Conservation (phyloP, 2,797 vertebrate genomes). For the Lindbergichthys nudifrons region DNA sequence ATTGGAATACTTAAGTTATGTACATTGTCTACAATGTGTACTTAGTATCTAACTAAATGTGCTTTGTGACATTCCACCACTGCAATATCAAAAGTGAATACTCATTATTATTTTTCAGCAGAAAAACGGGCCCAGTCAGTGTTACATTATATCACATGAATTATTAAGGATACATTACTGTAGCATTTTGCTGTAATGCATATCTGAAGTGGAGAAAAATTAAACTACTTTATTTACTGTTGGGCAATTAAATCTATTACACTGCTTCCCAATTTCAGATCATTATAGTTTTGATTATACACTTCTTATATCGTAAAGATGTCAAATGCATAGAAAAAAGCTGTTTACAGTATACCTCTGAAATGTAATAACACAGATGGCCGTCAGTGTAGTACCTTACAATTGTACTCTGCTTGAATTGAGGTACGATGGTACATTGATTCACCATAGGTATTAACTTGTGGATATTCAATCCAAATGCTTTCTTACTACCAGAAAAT, state of each 20-base stretch:
- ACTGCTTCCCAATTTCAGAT: not conserved
- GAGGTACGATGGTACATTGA: no score
- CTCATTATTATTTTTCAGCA: not conserved
- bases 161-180: constrained; percentile 32
- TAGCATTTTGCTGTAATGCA: constrained; percentile 5
- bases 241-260: not conserved
- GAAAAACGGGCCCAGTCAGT: constrained; percentile 4
- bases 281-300: not conserved
- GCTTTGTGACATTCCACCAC: not conserved
- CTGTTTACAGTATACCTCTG: not conserved
- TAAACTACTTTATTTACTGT: not conserved
- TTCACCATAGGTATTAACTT: not conserved
- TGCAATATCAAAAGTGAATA: not conserved
- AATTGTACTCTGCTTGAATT: not conserved
- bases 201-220: not conserved
- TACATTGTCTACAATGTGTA: not conserved
- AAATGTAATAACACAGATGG: not conserved
- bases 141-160: constrained; percentile 21
- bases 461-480: not conserved
- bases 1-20: not conserved
- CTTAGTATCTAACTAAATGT: no score
- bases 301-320: no score
- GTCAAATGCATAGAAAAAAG: not conserved
- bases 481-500: not conserved
- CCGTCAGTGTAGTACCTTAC: not conserved